Conservation (phyloP, 2,797 vertebrate genomes). For the Enteromius radiatus region DNA sequence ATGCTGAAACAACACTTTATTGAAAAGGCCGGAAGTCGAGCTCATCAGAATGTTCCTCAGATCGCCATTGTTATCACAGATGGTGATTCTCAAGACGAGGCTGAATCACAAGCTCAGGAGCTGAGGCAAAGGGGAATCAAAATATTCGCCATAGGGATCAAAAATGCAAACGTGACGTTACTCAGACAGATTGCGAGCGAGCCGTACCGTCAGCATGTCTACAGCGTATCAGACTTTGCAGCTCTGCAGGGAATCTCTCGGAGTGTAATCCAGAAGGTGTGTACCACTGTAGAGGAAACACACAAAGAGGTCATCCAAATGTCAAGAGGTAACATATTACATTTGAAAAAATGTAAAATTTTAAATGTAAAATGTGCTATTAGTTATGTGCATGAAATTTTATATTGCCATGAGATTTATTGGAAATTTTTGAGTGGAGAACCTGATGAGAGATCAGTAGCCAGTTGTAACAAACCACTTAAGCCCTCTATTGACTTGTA, state of each 20-base stretch:
- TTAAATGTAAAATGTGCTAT: no score
- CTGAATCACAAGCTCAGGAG: constrained; percentile 78
- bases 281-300: constrained; percentile 76
- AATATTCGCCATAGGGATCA: constrained; percentile 86
- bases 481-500: neutral
- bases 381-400: neutral
- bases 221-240: constrained; percentile 87
- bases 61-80: constrained; percentile 86
- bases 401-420: neutral
- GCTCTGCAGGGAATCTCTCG: constrained; percentile 79
- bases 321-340: constrained; percentile 72
- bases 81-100: constrained; percentile 81
- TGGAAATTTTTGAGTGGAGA: neutral
- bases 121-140: constrained; percentile 79
- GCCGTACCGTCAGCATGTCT: constrained; percentile 78
- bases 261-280: constrained; percentile 77
- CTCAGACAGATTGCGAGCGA: constrained; percentile 84
- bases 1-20: constrained; percentile 81
- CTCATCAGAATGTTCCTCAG: constrained; percentile 80
- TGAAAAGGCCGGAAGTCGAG: constrained; percentile 85
- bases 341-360: no score
- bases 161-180: constrained; percentile 82
- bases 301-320: constrained; percentile 64
- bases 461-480: neutral
- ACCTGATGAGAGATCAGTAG: neutral